phyloP scores from a whole-genome alignment of 2,888 invertebrate genomes.

The Ormyrus thymus region DNA sequence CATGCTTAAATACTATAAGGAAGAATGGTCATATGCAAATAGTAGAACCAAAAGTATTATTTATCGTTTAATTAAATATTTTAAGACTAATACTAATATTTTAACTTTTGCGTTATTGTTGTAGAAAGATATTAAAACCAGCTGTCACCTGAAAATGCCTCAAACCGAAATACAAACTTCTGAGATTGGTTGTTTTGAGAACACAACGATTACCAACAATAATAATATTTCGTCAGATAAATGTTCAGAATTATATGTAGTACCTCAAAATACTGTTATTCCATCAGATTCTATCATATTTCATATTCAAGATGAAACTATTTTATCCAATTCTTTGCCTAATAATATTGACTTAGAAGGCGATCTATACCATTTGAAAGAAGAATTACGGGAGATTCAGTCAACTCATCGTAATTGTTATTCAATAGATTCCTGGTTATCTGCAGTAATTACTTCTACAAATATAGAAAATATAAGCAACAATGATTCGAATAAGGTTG shows the following conservation, averaged over 20 bases:
- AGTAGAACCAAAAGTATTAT: not conserved
- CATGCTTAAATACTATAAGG: too few relatives aligned
- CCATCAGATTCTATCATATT: too few relatives aligned
- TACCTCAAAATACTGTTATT: too few relatives aligned
- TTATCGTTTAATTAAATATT: not conserved
- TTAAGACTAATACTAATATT: not conserved
- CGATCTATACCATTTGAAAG: constrained; percentile 60
- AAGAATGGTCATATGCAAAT: not conserved
- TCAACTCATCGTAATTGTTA: constrained; percentile 60
- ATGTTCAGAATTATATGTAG: too few relatives aligned
- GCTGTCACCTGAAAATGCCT: not conserved
- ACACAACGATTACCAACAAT: not conserved
- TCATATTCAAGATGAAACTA: too few relatives aligned
- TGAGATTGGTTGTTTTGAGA: not conserved
- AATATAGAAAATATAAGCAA: too few relatives aligned
- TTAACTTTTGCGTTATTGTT: constrained; percentile 18
- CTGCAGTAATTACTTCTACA: too few relatives aligned
- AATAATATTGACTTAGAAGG: not conserved
- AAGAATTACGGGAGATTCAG: constrained; percentile 64
- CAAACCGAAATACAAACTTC: constrained; percentile 2
- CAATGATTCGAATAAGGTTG: not conserved
- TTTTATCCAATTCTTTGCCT: too few relatives aligned
- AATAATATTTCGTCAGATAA: too few relatives aligned
- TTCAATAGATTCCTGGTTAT: constrained; percentile 25
- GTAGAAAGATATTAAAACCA: constrained; percentile 10